phyloP scores from a whole-genome alignment of 2,888 invertebrate species.

The Spilosoma lubricipeda region DNA sequence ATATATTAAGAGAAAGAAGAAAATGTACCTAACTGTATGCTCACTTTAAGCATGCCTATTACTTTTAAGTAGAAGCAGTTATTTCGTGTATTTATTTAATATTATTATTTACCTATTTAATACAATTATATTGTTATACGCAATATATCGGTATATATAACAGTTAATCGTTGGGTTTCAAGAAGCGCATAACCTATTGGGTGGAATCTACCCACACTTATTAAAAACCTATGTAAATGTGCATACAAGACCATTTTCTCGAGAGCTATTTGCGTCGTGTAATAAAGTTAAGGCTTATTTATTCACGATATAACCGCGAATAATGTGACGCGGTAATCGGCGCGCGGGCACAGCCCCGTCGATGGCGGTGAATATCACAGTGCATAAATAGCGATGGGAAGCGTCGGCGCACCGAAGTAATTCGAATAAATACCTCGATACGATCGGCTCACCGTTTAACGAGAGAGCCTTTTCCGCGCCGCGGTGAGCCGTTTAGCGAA shows the following conservation, averaged over 20 bases:
- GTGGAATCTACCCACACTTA: conserved; percentile 24
- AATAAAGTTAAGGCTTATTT: conserved; percentile 66
- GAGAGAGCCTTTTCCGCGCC: conserved; percentile 85
- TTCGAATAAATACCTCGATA: conserved; percentile 83
- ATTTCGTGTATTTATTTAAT: background rate
- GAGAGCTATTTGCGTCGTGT: conserved; percentile 58
- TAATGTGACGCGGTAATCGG: conserved; percentile 65
- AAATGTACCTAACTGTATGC: no score
- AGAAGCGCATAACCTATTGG: conserved; percentile 14
- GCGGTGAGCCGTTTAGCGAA: conserved; percentile 86
- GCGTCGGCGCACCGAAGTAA: conserved; percentile 72
- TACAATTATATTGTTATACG: background rate
- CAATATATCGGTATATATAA: conserved; percentile 13
- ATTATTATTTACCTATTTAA: background rate
- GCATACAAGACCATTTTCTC: conserved; percentile 35
- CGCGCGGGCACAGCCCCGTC: conserved; percentile 53
- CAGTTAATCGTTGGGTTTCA: conserved; percentile 16
- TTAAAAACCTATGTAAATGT: conserved; percentile 38
- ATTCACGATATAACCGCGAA: conserved; percentile 66
- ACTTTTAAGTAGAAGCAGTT: background rate
- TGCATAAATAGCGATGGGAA: conserved; percentile 78
- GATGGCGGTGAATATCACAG: conserved; percentile 61
- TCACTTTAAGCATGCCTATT: no score
- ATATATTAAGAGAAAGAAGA: no score
- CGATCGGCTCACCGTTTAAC: conserved; percentile 84